Percentiles rank a stretch among this genome's conserved stretches.
Conservation (phyloP, 1,140 invertebrate species). For the Macrosteles quadrilineatus region DNA sequence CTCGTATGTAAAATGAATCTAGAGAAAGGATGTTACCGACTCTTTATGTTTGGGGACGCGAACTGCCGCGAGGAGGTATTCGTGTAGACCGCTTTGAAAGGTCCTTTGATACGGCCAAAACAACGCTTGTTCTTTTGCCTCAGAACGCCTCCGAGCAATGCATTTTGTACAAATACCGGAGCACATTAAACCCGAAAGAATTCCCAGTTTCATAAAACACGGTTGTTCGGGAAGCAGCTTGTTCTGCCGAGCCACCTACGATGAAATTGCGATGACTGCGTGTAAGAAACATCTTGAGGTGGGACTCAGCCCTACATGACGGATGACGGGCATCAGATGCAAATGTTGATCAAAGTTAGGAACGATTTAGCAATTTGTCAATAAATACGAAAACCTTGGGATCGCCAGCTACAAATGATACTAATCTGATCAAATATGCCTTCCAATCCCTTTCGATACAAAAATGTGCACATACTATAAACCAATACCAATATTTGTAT, state of each 20-base stretch:
- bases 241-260: not conserved
- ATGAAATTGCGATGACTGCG: no score
- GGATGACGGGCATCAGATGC: no score
- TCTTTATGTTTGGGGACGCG: not conserved
- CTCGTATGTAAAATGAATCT: slow-evolving; percentile 27
- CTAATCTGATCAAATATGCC: no score
- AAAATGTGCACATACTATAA: no score
- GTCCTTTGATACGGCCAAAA: slow-evolving; percentile 28
- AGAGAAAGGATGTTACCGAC: slow-evolving; percentile 11
- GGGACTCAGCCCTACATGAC: no score
- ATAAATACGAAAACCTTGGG: no score
- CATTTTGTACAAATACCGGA: slow-evolving; percentile 23
- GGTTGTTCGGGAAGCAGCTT: not conserved
- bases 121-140: slow-evolving; percentile 23
- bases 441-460: no score
- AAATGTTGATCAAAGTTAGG: no score
- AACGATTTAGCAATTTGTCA: no score
- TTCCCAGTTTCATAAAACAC: not conserved
- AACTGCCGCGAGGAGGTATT: slow-evolving; percentile 4
- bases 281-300: no score
- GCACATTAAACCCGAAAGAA: slow-evolving; percentile 9
- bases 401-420: no score
- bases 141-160: not conserved
- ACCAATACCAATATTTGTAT: no score
- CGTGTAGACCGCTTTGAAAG: slow-evolving; percentile 30